Percentiles rank a stretch among this genome's conserved stretches.
phyloP scores from a whole-genome alignment of 2,113 vertebrate species.

The Sialia sialis region DNA sequence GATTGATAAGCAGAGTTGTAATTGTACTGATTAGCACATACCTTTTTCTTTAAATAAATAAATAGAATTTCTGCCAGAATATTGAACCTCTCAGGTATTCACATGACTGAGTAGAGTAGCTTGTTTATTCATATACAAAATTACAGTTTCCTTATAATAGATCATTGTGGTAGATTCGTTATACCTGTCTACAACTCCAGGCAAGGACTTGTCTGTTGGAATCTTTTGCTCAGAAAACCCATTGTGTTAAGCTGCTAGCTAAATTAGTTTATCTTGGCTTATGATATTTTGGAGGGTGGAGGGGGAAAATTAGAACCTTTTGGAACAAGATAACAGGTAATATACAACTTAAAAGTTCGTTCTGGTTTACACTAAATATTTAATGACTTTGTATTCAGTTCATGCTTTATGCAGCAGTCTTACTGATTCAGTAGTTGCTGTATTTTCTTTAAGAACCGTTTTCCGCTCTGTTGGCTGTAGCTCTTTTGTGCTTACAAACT shows the following conservation, averaged over 20 bases:
- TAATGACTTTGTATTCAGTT: neutral
- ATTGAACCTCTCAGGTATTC: neutral
- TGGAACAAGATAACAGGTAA: neutral
- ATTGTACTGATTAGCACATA: neutral
- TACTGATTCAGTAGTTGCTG: neutral
- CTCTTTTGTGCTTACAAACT: neutral
- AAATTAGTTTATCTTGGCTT: constrained; percentile 11
- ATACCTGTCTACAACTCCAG: neutral
- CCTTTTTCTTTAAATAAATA: constrained; percentile 5
- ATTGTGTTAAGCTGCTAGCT: neutral
- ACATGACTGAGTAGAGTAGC: neutral
- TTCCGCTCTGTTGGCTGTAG: neutral
- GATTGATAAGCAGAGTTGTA: constrained; percentile 34
- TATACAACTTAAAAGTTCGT: neutral
- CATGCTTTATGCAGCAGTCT: neutral
- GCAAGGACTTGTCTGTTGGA: constrained; percentile 11
- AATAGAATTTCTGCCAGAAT: neutral
- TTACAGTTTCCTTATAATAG: constrained; percentile 14
- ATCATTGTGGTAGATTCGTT: neutral
- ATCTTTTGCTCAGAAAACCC: neutral
- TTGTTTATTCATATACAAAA: constrained; percentile 11
- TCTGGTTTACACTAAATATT: neutral
- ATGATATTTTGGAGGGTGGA: neutral
- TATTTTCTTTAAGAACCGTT: neutral
- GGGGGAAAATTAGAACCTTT: neutral